Evolutionary conservation across 2,888 invertebrate species (phyloP), one percentile per base, ranked within the genome.

Genomic region (Cryptops parisi): DNA sequence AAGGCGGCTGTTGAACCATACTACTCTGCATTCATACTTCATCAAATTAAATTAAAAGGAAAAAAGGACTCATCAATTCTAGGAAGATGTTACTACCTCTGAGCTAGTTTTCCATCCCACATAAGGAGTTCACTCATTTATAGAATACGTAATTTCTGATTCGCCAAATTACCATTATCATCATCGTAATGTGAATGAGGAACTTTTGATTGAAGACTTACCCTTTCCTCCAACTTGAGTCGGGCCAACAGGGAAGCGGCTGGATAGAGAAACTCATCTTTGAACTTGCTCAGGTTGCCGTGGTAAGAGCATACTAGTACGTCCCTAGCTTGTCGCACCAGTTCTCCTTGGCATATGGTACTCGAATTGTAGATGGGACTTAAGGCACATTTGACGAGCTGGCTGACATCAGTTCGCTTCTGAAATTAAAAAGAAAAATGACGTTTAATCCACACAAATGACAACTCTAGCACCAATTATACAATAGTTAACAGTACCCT

Each of bases 271-370:
- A 79, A 81, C 57, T 76, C 74, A 58, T 71, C 70, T 64, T 79
- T 77, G 67, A 81, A 81, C 62, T 72, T 71, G 58, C 71, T 71
- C 63, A 81, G 66, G 67, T 78, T 76, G 46, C 80, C 80, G 59
- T 75, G 76, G 68, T 78, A 81, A 60, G 75, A 75, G 64, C 78
- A 77, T 50, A 79, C 77, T 61, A 81, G 74, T 56, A 81, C 70
- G 68, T 80, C 79, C 62, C 80, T 74, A 52, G 81, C 81, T 70
- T 81, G 80, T 53, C 79, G 74, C 61, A 79, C 74, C 65, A 82
- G 24, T 33, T 39, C 40, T 25, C 21, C 50, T 17, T 23, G 21
- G 19, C 19, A 33, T 15, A 46, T 26, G n/a, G 22, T 15, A 25
- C 25, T 27, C 17, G 50, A 44, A 19, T 41, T 33, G 23, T 54